phyloP scores from a whole-genome alignment of 2,888 invertebrate genomes.

The Steinernema hermaphroditum region DNA sequence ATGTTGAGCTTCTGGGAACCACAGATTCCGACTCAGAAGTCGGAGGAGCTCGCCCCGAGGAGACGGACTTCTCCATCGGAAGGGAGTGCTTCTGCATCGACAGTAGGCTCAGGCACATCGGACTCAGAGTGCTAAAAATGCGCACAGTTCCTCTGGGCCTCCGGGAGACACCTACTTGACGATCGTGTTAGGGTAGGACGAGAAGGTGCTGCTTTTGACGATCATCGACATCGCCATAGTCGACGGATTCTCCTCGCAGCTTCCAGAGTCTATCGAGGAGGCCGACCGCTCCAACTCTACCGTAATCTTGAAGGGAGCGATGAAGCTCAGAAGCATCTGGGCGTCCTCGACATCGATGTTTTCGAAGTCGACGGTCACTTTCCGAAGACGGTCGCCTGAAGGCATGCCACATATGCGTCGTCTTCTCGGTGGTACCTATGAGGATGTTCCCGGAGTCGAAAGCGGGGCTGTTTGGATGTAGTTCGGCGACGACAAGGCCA shows the following conservation, averaged over 20 bases:
- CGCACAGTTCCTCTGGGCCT: not conserved
- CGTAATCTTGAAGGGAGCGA: conserved; percentile 18
- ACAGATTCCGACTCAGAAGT: not conserved
- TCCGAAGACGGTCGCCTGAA: conserved; percentile 20
- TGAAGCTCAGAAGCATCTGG: conserved; percentile 5
- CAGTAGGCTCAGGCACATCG: conserved; percentile 15
- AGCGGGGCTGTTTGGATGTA: conserved; percentile 19
- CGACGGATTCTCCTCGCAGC: no score
- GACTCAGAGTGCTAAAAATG: not conserved
- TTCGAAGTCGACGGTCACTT: not conserved
- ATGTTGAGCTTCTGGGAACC: not conserved
- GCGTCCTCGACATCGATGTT: conserved; percentile 23
- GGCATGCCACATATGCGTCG: not conserved
- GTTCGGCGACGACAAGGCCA: conserved; percentile 8
- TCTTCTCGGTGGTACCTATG: not conserved
- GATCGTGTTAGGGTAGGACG: conserved; percentile 18
- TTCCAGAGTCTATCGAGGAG: not conserved
- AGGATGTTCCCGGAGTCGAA: conserved; percentile 3
- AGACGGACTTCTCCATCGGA: not conserved
- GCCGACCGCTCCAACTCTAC: conserved; percentile 15
- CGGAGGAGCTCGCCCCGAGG: not conserved
- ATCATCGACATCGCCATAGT: conserved; percentile 1
- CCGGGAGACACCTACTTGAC: not conserved
- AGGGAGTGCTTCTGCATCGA: conserved; percentile 10
- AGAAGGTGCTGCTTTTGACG: conserved; percentile 21